Base-by-base conservation (phyloP, 2,888 invertebrate species). In the Bunonema sp. region DNA sequence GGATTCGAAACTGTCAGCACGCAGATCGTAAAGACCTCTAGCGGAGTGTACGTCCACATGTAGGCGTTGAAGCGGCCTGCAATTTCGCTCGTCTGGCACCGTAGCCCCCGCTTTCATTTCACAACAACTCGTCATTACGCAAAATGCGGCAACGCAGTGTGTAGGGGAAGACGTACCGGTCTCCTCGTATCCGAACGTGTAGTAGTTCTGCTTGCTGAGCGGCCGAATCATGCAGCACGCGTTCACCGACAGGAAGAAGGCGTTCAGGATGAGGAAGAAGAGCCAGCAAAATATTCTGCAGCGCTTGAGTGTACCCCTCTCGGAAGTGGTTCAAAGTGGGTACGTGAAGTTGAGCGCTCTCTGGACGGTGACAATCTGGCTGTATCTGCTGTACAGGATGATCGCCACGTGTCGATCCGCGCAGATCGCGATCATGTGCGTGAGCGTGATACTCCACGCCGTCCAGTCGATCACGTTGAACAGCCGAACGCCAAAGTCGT, bases 381-480 rank as follows among this genome's bases (percentile, higher is more conserved):
- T 57, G 47, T 67, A 67, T 20, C 52, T 43, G 12, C 60, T 56
- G 41, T 61, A 61, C 4, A 62, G 45, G 37, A 59, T 57, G 18
- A 67, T 65, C 19, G 67, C 67, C 5, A 64, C 46, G 28, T 63
- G 46, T 16, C 67, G 53, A 41, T 67, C 67, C n/a, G 68, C 37
- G 34, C 67, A 62, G 30, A 67, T 67, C 21, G 64, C 67, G 1
- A 60, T 54, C 64, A 64, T 64, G 44, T 64, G 63, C 26, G 64
- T 68, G 32, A 67, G 40, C 16, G 67, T 68, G 32, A 68, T 59
- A 24, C 61, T 57, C 67, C 67, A 67, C 16, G 67, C 67, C 2
- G 66, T 64, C 67, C 67, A 67, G 41, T 67, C 67, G 43, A 67
- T 45, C 16, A 62, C 53, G 46, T 68, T 67, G 45, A 61, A 62